Evolutionary conservation across 2,113 vertebrate species (phyloP), one percentile per base, ranked within the genome.

Genomic region (Mobula birostris): DNA sequence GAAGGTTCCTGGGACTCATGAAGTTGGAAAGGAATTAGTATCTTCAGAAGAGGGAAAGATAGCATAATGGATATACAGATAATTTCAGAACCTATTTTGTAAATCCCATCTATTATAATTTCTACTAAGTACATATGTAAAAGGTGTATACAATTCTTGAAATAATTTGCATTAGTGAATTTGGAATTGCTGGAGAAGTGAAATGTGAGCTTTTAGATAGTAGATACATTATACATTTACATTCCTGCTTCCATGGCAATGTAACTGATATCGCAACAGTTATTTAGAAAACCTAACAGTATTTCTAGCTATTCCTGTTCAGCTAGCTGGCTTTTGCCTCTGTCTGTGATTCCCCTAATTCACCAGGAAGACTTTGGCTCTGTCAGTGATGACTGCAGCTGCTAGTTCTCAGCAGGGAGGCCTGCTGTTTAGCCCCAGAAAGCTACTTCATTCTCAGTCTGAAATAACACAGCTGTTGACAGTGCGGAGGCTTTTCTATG

Each of bases 381-480:
- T 72, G 40, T 74, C 72, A 32, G 76, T 74, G 70, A 66, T 40
- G 68, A 27, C 68, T 93, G 91, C 91, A 93, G 91, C 91, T 56
- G 91, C 70, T 74, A 70, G 24, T 93, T 76, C 91, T 76, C 91
- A 93, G 91, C 40, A 48, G 91, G 91, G 91, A 66, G 40, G 68
- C 68, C 21, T 2, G 15, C 68, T 74, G 70, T 70, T 76, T 74
- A 48, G 91, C 70, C 56, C 5, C 19, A 74, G 68, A 74, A 70
- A 72, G 56, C 91, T 48, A 24, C 91, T 93, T 74, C 91, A 74
- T 93, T 56, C 91, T 56, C 91, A 7, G 36, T 74, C 91, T 93
- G 91, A 93, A 93, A 93, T 74, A 93, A 93, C 91, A 93, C 91
- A 93, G 91, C 91, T 93, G 91, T 70, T 74, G 48, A 74, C 68